Conservation (phyloP, 2,797 vertebrate species). For the Manis pentadactyla region DNA sequence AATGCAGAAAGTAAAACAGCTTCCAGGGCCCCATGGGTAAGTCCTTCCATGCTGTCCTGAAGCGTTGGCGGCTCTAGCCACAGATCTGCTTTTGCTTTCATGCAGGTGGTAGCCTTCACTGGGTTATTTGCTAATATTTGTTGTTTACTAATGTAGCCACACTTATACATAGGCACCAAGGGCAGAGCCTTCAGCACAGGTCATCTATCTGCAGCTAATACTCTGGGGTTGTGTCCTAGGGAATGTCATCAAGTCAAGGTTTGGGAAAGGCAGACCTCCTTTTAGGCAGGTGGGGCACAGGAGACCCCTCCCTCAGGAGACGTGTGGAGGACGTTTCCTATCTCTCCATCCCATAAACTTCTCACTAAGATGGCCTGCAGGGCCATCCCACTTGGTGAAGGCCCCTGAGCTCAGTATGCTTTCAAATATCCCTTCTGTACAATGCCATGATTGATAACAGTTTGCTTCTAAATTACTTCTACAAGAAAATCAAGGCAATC, state of each 20-base stretch:
- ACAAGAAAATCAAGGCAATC: conserved; percentile 15
- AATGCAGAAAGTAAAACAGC: not conserved
- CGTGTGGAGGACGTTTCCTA: not conserved
- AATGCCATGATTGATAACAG: not conserved
- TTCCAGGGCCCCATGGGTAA: not conserved
- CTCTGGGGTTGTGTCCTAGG: not conserved
- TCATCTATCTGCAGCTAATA: not conserved
- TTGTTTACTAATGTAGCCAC: not conserved
- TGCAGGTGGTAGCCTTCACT: not conserved
- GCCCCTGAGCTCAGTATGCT: not conserved
- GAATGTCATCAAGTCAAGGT: not conserved
- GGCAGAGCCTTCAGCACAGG: not conserved
- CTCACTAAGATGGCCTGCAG: not conserved
- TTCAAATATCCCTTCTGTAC: not conserved
- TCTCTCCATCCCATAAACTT: not conserved
- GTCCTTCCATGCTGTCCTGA: not conserved
- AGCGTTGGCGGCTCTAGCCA: not conserved
- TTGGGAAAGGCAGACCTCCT: not conserved
- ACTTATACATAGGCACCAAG: not conserved
- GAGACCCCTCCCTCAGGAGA: not conserved
- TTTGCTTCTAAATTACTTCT: not conserved
- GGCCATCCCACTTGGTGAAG: not conserved
- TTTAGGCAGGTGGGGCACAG: fast-evolving
- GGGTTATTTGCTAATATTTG: not conserved
- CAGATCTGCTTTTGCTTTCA: not conserved